A percentile compares a stretch with the other conserved stretches of the same genome.
phyloP scores from a whole-genome alignment of 2,797 vertebrate species.

The Pristis pectinata region DNA sequence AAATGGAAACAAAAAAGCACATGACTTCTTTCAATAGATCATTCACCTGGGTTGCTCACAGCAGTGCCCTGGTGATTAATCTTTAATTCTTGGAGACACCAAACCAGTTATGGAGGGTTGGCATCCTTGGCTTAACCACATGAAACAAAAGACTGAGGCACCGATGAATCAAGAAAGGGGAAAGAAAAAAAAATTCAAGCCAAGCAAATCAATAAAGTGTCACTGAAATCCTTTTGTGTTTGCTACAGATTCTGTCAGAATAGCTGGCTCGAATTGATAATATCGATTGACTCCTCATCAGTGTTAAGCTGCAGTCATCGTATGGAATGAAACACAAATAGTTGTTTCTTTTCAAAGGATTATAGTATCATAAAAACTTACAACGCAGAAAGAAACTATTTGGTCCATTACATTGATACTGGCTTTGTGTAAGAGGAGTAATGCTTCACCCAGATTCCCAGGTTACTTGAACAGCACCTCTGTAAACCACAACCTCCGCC shows the following conservation, averaged over 20 bases:
- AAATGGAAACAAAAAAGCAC: not conserved
- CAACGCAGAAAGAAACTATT: too few relatives aligned
- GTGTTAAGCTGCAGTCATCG: too few relatives aligned
- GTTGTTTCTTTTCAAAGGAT: not conserved
- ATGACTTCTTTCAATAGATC: too few relatives aligned
- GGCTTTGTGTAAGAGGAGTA: too few relatives aligned
- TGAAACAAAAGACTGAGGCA: conserved; percentile 27
- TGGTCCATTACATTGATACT: too few relatives aligned
- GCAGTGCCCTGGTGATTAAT: not conserved
- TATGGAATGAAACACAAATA: not conserved
- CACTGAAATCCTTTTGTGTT: not conserved
- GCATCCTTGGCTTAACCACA: not conserved
- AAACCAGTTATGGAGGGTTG: not conserved
- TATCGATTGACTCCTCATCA: not conserved
- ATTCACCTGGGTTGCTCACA: not conserved
- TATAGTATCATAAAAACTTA: too few relatives aligned
- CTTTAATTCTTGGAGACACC: not conserved
- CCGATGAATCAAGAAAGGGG: not conserved
- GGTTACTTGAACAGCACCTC: too few relatives aligned
- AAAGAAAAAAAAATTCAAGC: not conserved
- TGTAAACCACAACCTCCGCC: too few relatives aligned
- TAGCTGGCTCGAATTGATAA: not conserved
- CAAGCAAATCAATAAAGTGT: conserved; percentile 38
- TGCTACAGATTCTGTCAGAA: not conserved
- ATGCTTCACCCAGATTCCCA: too few relatives aligned